These are phyloP conservation scores for Aleiodes testaceus DNA, from an alignment of 2,888 invertebrate genomes.

Conservation along the genomic window DNA sequence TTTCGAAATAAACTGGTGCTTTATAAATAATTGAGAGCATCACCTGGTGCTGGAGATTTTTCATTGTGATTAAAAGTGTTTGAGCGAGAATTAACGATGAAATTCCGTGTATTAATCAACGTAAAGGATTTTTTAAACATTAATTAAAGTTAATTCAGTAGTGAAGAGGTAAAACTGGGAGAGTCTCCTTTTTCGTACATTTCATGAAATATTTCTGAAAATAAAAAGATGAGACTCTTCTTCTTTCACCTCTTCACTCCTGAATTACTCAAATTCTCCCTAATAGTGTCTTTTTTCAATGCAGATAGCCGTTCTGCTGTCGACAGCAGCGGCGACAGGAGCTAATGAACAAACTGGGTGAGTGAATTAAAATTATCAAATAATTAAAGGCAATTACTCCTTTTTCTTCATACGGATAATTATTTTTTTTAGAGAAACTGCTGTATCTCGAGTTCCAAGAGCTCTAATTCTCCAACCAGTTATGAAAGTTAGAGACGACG, in stretches of 20 bases:
- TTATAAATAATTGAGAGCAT: not conserved
- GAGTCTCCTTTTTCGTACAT: not conserved
- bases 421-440: constrained; percentile 30
- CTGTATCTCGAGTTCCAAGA: constrained; percentile 48
- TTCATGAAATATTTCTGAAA: no score
- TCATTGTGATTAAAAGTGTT: constrained; percentile 6
- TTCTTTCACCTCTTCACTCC: no score
- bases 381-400: not conserved
- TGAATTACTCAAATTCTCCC: no score
- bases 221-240: no score
- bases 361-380: no score
- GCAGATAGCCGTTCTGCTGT: no score
- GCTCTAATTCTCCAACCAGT: constrained; percentile 56
- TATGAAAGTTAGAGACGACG: constrained; percentile 49
- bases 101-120: not conserved
- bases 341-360: no score
- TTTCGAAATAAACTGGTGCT: not conserved
- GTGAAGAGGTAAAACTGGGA: not conserved
- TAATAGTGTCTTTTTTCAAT: no score
- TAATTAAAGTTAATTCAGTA: not conserved
- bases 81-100: not conserved
- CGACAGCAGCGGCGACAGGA: no score
- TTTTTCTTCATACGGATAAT: not conserved
- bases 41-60: not conserved
- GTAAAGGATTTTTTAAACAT: constrained; percentile 10